A percentile compares a stretch with the other conserved stretches of the same genome.
These are phyloP conservation scores for Geococcyx californianus DNA, from an alignment of 2,113 vertebrate genomes.

Conservation along the genomic window DNA sequence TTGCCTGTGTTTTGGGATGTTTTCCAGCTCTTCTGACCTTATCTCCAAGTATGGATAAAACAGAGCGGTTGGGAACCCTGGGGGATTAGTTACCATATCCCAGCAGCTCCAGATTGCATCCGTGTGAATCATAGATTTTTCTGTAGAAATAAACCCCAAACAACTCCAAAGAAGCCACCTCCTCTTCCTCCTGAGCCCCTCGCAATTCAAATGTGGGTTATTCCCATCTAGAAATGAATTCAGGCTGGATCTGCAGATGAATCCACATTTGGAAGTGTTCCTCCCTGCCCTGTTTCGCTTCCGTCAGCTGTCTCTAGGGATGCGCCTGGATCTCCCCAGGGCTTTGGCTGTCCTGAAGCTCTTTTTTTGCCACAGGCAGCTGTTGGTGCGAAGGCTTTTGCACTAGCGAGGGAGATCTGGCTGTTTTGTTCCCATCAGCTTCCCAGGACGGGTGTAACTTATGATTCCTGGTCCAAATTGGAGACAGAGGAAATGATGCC, in stretches of 20 bases:
- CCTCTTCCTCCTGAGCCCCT: neutral
- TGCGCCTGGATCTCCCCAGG: neutral
- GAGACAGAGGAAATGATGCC: neutral
- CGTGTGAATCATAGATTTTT: neutral
- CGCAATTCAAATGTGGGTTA: neutral
- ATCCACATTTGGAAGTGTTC: neutral
- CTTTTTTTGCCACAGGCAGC: neutral
- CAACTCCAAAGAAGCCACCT: neutral
- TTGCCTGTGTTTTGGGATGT: neutral
- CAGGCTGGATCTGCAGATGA: neutral
- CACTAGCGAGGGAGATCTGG: neutral
- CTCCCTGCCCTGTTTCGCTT: neutral
- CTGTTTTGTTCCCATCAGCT: neutral
- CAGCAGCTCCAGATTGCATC: neutral
- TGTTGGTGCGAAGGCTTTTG: neutral
- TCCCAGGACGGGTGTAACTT: neutral
- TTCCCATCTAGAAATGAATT: neutral
- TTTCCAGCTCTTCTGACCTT: constrained; percentile 2
- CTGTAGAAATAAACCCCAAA: neutral
- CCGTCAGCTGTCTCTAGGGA: neutral
- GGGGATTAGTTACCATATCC: neutral
- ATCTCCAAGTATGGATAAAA: neutral
- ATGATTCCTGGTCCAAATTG: accelerated
- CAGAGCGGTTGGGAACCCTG: neutral
- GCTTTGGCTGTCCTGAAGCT: neutral